Evolutionary conservation across 2,888 invertebrate genomes (phyloP), one percentile per base, ranked within the genome.

Genomic region (Drosophila vallismaia): DNA sequence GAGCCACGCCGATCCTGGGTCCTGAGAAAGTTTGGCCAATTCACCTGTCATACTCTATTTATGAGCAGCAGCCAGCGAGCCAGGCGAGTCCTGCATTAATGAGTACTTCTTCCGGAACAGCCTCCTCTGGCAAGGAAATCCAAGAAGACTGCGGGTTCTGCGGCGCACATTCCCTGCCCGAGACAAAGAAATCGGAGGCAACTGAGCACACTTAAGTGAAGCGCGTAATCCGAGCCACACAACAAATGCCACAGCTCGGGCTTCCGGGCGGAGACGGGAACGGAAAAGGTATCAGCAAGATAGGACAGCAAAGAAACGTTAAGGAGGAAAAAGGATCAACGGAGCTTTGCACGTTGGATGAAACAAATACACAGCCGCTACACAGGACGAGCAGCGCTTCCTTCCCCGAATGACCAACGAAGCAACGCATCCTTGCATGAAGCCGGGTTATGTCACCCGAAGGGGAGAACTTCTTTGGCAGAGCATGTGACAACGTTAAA

Each of bases 161-260:
- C 14, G 44, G 44, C 44, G 44, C 44, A 24, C 24, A 44, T 24
- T 46, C 46, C 31, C 26, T 51, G 45, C 45, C 45, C 48, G 60
- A 60, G 66, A 71, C 66, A 79, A 68, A 83, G 81, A 67, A 72
- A 84, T 64, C 76, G 78, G 78, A 80, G 86, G 81, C 73, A 74
- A 84, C 79, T 75, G 82, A 85, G 71, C 85, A 86, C 85, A 81
- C 88, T 85, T 85, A 85, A 85, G 84, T 85, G 88, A 88, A 85
- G 88, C 84, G 88, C 88, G 84, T 85, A 86, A 85, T 85, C 81
- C 88, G 88, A 85, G 85, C 79, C 76, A 81, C 85, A 86, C 70
- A 85, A 88, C 88, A 81, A 85, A 86, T 86, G 78, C 85, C 67
- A 56, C 69, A 64, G 63, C 56, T 71, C 44, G 10, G 44, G 10